Conservation (phyloP, 2,113 vertebrate species). For the Trogon melanurus region DNA sequence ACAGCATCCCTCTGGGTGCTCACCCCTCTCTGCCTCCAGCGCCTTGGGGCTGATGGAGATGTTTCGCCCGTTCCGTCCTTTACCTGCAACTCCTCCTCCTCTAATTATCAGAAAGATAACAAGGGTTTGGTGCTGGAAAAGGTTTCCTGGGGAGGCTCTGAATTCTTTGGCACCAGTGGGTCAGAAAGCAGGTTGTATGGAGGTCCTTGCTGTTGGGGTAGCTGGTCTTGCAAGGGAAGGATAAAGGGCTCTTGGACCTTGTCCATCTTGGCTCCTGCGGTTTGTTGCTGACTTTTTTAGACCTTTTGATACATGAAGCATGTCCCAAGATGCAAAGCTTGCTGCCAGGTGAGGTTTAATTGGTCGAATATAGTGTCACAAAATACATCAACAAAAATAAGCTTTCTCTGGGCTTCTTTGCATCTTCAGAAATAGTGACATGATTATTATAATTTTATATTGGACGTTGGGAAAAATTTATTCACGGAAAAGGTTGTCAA, state of each 20-base stretch:
- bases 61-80: neutral
- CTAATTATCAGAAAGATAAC: neutral
- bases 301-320: neutral
- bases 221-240: neutral
- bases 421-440: neutral
- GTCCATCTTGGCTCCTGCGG: neutral
- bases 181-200: fast-evolving
- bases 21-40: neutral
- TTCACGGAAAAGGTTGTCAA: no score
- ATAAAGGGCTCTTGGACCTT: neutral
- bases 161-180: neutral
- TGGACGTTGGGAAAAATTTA: no score
- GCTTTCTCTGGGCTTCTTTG: neutral
- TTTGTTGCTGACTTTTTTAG: neutral
- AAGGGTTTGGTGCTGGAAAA: neutral
- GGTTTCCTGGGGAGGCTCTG: neutral
- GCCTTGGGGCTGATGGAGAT: neutral
- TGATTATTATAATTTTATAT: no score
- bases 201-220: neutral
- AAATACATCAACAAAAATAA: neutral
- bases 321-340: neutral
- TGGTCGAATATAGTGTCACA: fast-evolving
- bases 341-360: neutral
- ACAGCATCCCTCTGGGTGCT: neutral
- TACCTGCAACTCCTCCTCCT: neutral